Evolutionary conservation across 2,113 vertebrate genomes (phyloP).

Genomic region (Amblyopsis rosae): DNA sequence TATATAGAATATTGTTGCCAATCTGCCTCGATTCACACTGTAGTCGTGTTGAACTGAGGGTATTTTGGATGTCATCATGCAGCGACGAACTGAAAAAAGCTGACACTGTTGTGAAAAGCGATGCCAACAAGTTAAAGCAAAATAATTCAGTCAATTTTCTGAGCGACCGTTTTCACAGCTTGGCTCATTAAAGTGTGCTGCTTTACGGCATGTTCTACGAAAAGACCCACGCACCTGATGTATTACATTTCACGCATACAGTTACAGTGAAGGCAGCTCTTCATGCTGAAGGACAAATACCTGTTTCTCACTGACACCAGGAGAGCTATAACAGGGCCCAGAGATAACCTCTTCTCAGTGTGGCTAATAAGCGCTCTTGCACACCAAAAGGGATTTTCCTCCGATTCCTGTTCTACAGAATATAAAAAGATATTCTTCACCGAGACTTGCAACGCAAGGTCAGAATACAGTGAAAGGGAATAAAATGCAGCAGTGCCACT

Average conservation of each 20-base stretch:
- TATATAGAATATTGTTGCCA: conserved; percentile 33
- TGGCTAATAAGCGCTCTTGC: conserved; percentile 25
- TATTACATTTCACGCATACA: conserved; percentile 17
- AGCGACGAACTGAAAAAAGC: conserved; percentile 43
- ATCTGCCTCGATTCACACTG: conserved; percentile 25
- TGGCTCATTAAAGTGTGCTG: conserved; percentile 43
- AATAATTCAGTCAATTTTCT: conserved; percentile 33
- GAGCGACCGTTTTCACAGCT: conserved; percentile 27
- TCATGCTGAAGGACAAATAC: conserved; percentile 26
- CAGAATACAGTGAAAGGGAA: neutral
- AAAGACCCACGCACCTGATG: conserved; percentile 9
- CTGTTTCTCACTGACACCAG: neutral
- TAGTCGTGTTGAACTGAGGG: conserved; percentile 20
- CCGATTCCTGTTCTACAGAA: conserved; percentile 16
- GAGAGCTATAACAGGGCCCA: conserved; percentile 6
- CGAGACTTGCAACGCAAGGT: neutral
- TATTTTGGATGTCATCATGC: conserved; percentile 51
- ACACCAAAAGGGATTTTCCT: conserved; percentile 2
- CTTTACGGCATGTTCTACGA: conserved; percentile 19
- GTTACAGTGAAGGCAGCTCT: neutral
- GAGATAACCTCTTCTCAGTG: conserved; percentile 1
- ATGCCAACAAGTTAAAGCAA: conserved; percentile 38
- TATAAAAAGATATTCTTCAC: neutral
- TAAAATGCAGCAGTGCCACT: neutral
- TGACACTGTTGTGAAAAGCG: conserved; percentile 38